Evolutionary conservation across 2,888 invertebrate genomes (phyloP).

Genomic region (Dasypogon diadema): DNA sequence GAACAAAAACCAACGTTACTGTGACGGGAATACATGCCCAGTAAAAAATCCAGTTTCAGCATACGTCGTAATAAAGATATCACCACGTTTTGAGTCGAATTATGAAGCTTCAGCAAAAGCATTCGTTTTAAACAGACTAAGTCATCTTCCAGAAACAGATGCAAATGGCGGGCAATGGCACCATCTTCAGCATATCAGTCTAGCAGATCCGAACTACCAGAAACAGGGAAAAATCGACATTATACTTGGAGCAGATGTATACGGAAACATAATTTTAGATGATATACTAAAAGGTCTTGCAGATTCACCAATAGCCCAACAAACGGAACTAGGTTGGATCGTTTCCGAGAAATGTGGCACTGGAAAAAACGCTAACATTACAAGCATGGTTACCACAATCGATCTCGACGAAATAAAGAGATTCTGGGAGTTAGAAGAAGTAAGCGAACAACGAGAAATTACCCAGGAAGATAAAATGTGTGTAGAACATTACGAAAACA

Average conservation of each 20-base stretch:
- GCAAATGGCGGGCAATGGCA: background rate
- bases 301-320: too few relatives aligned
- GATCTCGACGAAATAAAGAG: background rate
- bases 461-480: background rate
- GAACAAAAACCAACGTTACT: background rate
- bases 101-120: background rate
- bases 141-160: background rate
- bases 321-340: background rate
- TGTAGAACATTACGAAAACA: background rate
- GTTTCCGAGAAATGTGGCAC: background rate
- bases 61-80: background rate
- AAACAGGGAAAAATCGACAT: background rate
- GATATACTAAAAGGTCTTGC: background rate
- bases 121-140: background rate
- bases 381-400: background rate
- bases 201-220: background rate
- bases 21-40: background rate
- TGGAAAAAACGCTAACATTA: background rate
- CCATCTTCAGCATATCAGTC: background rate
- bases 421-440: constrained; percentile 7
- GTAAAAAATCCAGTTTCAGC: background rate
- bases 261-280: background rate
- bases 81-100: background rate
- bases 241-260: background rate
- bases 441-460: background rate